Evolutionary conservation across 2,888 invertebrate genomes (phyloP), one percentile per base, ranked within the genome.

Genomic region (Parapristionchus giblindavisi): DNA sequence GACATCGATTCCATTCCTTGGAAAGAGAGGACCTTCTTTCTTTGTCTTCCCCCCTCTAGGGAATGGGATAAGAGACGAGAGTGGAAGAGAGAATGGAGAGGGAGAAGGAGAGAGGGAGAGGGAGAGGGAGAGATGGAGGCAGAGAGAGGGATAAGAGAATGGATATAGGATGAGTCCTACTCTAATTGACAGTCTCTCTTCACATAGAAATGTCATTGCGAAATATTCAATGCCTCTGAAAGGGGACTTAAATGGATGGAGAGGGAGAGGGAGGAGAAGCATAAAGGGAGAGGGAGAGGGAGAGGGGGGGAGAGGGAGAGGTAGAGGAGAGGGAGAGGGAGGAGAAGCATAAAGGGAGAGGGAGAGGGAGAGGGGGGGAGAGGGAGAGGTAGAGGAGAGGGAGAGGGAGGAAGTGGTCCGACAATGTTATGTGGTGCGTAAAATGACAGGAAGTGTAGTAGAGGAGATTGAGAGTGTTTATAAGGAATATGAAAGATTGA

Each of bases 41-140:
- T 58, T 74, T 74, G 60, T 60, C 74, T 74, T n/a, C n/a, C n/a
- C n/a, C 60, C 17, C 38, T 43, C 54, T 27, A n/a, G 43, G 56
- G 72, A 60, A 48, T 34, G 61, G 60, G 43, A 60, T 60, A 29
- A 51, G 61, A 29, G 36, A 38, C 34, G 61, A 29, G 21, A 24
- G 51, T 48, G 60, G 40, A 29, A 24, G 11, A n/a, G 43, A 73
- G 73, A 73, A 43, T 21, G 73, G 60, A 48, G 51, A 38, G 60
- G 40, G 60, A 24, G 58, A 58, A 52, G n/a, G 51, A 51, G 54
- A 24, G 36, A 56, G n/a, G 48, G 54, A 60, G 60, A 34, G 36
- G 34, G 61, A 52, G 61, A 43, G 73, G 32, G 43, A 48, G 51
- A 11, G 68, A 68, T 17, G 29, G 48, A 68, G 68, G 43, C 21